phyloP scores from a whole-genome alignment of 2,113 vertebrate species.

The Pseudorectes ferrugineus region DNA sequence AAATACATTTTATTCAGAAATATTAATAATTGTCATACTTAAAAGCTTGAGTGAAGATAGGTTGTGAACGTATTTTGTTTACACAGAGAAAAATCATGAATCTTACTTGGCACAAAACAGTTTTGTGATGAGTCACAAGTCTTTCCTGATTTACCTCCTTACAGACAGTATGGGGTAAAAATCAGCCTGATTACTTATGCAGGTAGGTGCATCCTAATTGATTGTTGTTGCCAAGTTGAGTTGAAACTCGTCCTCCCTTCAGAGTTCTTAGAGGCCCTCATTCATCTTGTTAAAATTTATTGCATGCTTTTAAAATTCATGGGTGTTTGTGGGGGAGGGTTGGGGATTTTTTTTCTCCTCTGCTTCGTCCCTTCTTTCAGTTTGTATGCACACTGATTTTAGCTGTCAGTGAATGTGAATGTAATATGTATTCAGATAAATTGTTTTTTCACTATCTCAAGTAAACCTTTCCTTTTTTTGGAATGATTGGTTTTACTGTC shows the following conservation, averaged over 20 bases:
- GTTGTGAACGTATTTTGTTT: conserved; percentile 16
- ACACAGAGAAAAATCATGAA: neutral
- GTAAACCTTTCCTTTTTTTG: neutral
- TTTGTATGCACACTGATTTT: neutral
- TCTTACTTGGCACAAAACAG: neutral
- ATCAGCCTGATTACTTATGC: neutral
- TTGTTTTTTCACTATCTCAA: neutral
- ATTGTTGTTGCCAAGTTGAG: neutral
- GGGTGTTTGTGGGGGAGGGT: neutral
- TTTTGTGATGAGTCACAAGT: neutral
- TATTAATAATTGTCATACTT: conserved; percentile 12
- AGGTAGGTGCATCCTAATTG: conserved; percentile 4
- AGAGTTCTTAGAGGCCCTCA: neutral
- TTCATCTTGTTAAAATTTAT: conserved; percentile 3
- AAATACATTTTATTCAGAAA: conserved; percentile 60
- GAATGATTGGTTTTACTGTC: neutral
- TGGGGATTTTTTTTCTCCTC: neutral
- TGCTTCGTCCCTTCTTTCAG: neutral
- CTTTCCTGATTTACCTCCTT: neutral
- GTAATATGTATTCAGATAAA: neutral
- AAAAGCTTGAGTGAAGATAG: conserved; percentile 41
- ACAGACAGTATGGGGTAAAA: neutral
- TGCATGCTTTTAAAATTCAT: conserved; percentile 9
- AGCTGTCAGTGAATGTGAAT: neutral
- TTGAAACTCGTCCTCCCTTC: neutral